phyloP scores from a whole-genome alignment of 2,888 invertebrate species.

The Oligia latruncula region DNA sequence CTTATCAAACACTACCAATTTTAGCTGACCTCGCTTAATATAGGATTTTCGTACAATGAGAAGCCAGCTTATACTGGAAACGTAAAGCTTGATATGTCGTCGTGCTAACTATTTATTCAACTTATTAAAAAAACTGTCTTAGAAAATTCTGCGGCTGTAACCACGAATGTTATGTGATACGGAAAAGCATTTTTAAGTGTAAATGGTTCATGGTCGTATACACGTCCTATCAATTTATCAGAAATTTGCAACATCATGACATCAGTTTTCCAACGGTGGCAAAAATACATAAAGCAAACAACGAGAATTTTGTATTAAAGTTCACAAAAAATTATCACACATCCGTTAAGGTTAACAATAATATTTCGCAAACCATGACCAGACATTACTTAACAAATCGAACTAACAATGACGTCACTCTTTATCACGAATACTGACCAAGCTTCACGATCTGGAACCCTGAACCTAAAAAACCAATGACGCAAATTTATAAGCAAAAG shows the following conservation, averaged over 20 bases:
- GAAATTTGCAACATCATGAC: slow-evolving; percentile 13
- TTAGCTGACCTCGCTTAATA: background rate
- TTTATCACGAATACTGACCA: slow-evolving; percentile 30
- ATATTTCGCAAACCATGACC: slow-evolving; percentile 14
- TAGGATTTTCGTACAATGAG: background rate
- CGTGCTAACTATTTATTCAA: background rate
- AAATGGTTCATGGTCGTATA: background rate
- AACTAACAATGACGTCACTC: slow-evolving; percentile 64
- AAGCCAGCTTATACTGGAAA: background rate
- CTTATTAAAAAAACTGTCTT: background rate
- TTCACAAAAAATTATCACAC: slow-evolving; percentile 28
- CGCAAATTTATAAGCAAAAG: slow-evolving; percentile 61
- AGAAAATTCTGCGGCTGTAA: background rate
- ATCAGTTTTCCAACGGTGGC: slow-evolving; percentile 9
- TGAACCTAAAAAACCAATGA: slow-evolving; percentile 61
- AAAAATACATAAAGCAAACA: slow-evolving; percentile 2
- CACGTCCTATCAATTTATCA: background rate
- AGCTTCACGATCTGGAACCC: slow-evolving; percentile 36
- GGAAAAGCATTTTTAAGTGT: background rate
- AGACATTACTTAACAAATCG: slow-evolving; percentile 24
- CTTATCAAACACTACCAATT: background rate
- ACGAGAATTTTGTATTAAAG: slow-evolving; percentile 17
- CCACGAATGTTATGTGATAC: too few relatives aligned
- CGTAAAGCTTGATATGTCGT: too few relatives aligned
- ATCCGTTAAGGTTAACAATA: slow-evolving; percentile 44